Evolutionary conservation across 2,113 vertebrate species (phyloP).

Genomic region (Hemiscyllium ocellatum): DNA sequence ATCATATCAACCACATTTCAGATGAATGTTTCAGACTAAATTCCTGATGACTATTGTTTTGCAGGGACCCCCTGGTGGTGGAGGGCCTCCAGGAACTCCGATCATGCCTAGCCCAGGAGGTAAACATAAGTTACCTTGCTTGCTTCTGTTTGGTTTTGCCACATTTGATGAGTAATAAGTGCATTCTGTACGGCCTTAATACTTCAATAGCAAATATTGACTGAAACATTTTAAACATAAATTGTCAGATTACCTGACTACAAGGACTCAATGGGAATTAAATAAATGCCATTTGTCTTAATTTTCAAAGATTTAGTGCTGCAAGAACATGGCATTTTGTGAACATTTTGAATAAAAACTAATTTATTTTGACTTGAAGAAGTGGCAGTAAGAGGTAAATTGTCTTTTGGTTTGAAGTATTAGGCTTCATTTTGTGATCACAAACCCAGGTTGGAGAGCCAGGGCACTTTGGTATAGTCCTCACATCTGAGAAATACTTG

Average conservation of each 20-base stretch:
- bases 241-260: not conserved
- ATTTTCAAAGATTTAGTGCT: not conserved
- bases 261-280: not conserved
- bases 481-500: not conserved
- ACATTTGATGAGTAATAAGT: not conserved
- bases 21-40: not conserved
- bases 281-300: not conserved
- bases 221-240: not conserved
- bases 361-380: not conserved
- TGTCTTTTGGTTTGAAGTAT: not conserved
- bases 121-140: conserved; percentile 47
- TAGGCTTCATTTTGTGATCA: not conserved
- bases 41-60: conserved; percentile 39
- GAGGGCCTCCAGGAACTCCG: conserved; percentile 91
- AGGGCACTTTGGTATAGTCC: not conserved
- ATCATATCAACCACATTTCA: not conserved
- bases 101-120: conserved; percentile 99
- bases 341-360: not conserved
- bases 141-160: not conserved
- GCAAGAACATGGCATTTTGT: not conserved
- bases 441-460: not conserved
- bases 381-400: not conserved
- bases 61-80: conserved; percentile 90
- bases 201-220: not conserved
- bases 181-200: not conserved